A percentile compares a stretch with the other conserved stretches of the same genome.
These are phyloP conservation scores for Pantherophis alleghaniensis DNA, from an alignment of 2,797 vertebrate species.

Conservation along the genomic window DNA sequence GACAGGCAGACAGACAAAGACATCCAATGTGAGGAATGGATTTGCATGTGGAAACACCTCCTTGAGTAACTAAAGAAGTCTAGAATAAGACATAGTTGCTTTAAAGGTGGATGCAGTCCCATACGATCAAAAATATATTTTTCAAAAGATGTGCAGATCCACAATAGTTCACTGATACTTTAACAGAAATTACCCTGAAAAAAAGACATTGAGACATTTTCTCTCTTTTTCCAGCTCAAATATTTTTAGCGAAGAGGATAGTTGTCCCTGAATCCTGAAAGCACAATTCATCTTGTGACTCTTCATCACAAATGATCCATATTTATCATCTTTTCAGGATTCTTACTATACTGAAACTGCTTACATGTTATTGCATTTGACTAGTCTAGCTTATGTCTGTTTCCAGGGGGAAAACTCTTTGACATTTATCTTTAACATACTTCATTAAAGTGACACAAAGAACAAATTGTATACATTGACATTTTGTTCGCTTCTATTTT, in stretches of 20 bases:
- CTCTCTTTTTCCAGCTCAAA: not conserved
- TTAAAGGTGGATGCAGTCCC: not conserved
- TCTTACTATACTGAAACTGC: not conserved
- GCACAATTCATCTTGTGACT: not conserved
- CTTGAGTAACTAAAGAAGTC: not conserved
- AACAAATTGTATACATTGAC: conserved; percentile 7
- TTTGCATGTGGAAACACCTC: not conserved
- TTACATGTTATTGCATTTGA: not conserved
- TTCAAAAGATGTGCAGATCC: not conserved
- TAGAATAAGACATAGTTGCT: not conserved
- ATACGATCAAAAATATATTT: not conserved
- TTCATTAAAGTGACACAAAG: not conserved
- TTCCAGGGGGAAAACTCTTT: not conserved
- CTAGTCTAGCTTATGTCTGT: not conserved
- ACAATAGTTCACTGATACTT: not conserved
- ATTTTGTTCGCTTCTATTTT: conserved; percentile 8
- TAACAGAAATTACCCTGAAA: not conserved
- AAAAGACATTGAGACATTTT: not conserved
- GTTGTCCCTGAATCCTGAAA: not conserved
- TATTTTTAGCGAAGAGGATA: not conserved
- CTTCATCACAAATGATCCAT: not conserved
- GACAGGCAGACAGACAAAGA: not conserved
- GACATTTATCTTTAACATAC: not conserved
- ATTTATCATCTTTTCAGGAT: not conserved
- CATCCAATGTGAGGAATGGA: not conserved